Base-by-base conservation (phyloP, 2,113 vertebrate genomes). In the Bufo bufo region DNA sequence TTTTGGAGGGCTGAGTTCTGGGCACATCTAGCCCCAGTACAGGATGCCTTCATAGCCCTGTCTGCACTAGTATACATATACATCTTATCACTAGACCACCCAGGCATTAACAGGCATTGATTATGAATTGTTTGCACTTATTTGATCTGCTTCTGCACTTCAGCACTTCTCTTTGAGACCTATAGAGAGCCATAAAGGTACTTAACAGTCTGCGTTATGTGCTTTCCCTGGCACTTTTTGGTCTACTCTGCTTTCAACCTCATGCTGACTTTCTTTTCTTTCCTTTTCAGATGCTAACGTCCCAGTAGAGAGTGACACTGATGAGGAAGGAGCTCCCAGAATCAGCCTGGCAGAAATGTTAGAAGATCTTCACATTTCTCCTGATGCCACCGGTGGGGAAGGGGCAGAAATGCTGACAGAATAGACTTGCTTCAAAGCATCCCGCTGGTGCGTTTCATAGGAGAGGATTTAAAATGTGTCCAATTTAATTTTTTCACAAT, bases 331-430 rank as follows among this genome's bases (percentile, higher is more conserved):
- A 17, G 95, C 97, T 2, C 98, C 98, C 4, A 88, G 94, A 45
- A 95, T 99, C 91, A 98, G 97, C 69, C 93, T 99, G 93, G 92
- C 94, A 56, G 98, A 99, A 91, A 99, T 99, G 98, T 91, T 99
- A 89, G 98, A 99, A 88, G 98, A 99, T 91, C 96, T 99, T 78
- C 96, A 95, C 54, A 95, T 96, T 91, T 96, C 97, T 1, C 77
- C 92, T 0, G 98, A 99, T 14, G 97, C 97, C 81, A 99, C 98
- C 1, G 98, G 98, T 71, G 97, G 91, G 89, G 97, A 97, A 66
- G 98, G 97, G 49, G 96, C 97, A 0, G 94, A 94, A 82, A 99
- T 99, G 98, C 95, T 99, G 96, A 94, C 92, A n/a, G 92, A 92
- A 89, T 91, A 85, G 93, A 63, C 80, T 77, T 52, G n/a, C 82